phyloP scores from a whole-genome alignment of 2,113 vertebrate species.

The Chloropsis cyanopogon region DNA sequence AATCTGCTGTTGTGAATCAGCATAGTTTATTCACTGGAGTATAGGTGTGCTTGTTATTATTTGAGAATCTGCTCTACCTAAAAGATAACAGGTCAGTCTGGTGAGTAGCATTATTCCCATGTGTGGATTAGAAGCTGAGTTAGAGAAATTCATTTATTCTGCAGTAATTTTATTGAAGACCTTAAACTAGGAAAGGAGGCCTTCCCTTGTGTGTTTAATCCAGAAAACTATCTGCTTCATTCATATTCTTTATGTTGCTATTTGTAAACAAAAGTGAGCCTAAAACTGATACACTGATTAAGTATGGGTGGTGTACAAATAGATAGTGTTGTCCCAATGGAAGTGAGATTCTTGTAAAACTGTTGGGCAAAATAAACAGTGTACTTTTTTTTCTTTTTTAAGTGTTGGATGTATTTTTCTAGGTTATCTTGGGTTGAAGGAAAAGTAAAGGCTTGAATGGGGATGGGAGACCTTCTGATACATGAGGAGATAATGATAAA shows the following conservation, averaged over 20 bases:
- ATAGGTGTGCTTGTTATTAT: conserved; percentile 37
- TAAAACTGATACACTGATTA: neutral
- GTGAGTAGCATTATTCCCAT: neutral
- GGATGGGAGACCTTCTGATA: neutral
- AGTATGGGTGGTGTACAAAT: neutral
- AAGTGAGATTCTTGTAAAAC: neutral
- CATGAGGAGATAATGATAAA: neutral
- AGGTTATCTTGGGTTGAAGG: neutral
- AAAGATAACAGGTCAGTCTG: conserved; percentile 18
- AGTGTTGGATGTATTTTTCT: neutral
- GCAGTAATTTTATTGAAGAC: neutral
- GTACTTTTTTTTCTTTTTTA: neutral
- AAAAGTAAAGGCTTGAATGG: neutral
- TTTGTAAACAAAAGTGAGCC: neutral
- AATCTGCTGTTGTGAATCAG: conserved; percentile 52
- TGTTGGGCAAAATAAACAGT: neutral
- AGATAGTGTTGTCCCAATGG: neutral
- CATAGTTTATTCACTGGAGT: conserved; percentile 32
- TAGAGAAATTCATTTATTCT: neutral
- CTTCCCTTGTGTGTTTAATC: neutral
- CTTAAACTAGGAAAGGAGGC: neutral
- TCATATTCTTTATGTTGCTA: neutral
- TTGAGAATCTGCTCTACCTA: neutral
- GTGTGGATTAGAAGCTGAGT: neutral
- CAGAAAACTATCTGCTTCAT: neutral